Percentiles rank a stretch among this genome's conserved stretches.
These are phyloP conservation scores for Mormyrops boulengeri DNA, from an alignment of 2,797 vertebrate genomes.

Conservation along the genomic window DNA sequence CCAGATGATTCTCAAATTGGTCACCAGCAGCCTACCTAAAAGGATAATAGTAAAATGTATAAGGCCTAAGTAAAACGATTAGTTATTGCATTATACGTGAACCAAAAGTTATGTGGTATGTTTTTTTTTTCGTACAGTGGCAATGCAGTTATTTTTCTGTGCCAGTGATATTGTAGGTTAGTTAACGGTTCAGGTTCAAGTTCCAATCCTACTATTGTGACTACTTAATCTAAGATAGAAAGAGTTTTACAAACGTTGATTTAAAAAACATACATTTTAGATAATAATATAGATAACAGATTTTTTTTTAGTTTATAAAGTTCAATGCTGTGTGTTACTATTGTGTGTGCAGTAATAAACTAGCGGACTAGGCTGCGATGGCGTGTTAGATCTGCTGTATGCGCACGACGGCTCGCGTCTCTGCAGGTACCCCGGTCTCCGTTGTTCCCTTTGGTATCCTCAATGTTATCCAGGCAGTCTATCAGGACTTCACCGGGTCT, in stretches of 20 bases:
- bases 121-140: not conserved
- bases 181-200: not conserved
- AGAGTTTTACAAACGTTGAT: not conserved
- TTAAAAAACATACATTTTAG: not conserved
- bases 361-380: not conserved
- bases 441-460: constrained; percentile 98
- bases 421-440: constrained; percentile 78
- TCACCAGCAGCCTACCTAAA: constrained; percentile 86
- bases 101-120: not conserved
- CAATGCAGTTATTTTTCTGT: not conserved
- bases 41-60: constrained; percentile 13
- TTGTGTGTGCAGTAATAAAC: not conserved
- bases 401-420: not conserved
- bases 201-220: not conserved
- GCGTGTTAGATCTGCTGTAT: not conserved
- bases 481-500: constrained; percentile 90
- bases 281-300: not conserved
- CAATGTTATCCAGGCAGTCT: constrained; percentile 94
- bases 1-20: constrained; percentile 95
- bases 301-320: not conserved
- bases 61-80: not conserved
- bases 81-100: not conserved
- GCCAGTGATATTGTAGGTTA: not conserved
- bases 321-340: not conserved
- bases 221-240: not conserved